Base-by-base conservation (phyloP, 1,140 invertebrate species). In the Drosophila gunungcola region DNA sequence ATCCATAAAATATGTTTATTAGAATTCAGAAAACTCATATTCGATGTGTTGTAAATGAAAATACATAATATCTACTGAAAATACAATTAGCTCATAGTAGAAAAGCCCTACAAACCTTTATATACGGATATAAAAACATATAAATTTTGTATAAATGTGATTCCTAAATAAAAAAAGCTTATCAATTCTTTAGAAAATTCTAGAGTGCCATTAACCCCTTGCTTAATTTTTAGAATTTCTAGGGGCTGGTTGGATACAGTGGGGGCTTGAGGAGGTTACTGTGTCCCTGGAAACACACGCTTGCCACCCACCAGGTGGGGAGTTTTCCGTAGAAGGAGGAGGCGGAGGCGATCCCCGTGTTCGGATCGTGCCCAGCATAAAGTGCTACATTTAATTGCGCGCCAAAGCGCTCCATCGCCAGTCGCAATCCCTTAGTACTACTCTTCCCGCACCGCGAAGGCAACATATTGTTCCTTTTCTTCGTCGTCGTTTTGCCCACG, bases 381-480 rank as follows among this genome's bases (percentile, higher is more conserved):
- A 83, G 16, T 70, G 46, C 21, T 51, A 73, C 55, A 88, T 76
- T 88, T 86, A 82, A 86, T 88, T 82, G 70, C 75, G 75, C 58
- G 74, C 74, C 78, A 61, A 81, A 65, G 48, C n/a, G 48, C 4
- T 49, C 48, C 27, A 49, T 49, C 48, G 48, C 29, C 46, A 49
- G 29, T n/a, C 2, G 5, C 48, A 51, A 34, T 51, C 48, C 48
- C 49, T 11, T 11, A 6, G 34, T 49, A n/a, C 11, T 43, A n/a
- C 11, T n/a, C 27, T 27, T 45, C 39, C 49, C 29, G 11, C 4
- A 7, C 13, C 25, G 3, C 56, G 4, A 25, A 13, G 11, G 32
- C 29, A 21, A 29, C 43, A 27, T 36, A 54, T 41, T 16, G 36
- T 49, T 51, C 76, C 63, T 61, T 62, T 62, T 43, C 74, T 67